Conservation (phyloP, 2,797 vertebrate species). For the Phalanger gymnotis region DNA sequence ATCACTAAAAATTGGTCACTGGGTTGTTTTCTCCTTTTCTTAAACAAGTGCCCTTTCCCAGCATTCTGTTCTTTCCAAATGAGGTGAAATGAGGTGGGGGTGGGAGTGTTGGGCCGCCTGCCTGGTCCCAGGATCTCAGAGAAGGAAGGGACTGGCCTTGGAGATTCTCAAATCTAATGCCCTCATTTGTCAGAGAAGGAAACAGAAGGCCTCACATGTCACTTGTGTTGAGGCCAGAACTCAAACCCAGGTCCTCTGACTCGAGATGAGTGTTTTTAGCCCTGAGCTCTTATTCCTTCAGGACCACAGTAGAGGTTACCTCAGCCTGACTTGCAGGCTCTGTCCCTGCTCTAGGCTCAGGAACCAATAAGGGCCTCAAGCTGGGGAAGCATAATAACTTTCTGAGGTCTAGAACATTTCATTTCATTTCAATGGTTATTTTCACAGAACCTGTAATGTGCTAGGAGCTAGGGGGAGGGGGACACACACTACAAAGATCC, state of each 20-base stretch:
- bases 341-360: not conserved
- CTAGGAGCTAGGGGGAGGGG: not conserved
- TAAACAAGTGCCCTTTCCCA: constrained; percentile 26
- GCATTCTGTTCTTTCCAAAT: not conserved
- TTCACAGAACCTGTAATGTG: too few relatives aligned
- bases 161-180: not conserved
- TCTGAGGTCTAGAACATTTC: not conserved
- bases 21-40: constrained; percentile 14
- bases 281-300: not conserved
- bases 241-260: not conserved
- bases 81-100: not conserved
- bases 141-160: not conserved
- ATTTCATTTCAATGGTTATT: not conserved
- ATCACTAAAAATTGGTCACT: constrained; percentile 63
- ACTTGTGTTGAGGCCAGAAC: not conserved
- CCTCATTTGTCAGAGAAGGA: not conserved
- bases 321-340: not conserved
- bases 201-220: not conserved
- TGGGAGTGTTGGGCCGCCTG: not conserved
- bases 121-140: not conserved
- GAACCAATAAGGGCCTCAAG: not conserved
- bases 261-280: not conserved
- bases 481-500: not conserved
- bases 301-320: not conserved
- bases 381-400: too few relatives aligned